These are phyloP conservation scores for Microtus oregoni DNA, from an alignment of 2,113 vertebrate genomes.

Conservation along the genomic window DNA sequence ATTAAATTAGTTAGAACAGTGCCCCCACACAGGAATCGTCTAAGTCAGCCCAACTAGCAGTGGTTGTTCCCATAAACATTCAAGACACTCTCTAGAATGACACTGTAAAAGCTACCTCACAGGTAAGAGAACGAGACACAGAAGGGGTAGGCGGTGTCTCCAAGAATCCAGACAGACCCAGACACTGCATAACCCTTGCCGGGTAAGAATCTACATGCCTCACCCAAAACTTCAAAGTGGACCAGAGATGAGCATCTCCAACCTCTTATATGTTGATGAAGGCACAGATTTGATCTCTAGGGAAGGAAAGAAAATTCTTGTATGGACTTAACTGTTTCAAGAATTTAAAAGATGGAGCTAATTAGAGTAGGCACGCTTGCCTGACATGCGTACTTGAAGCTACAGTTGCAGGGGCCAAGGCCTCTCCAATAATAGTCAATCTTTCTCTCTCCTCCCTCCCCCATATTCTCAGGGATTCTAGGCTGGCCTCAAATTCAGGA, in stretches of 20 bases:
- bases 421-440: not conserved
- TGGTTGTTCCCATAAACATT: not conserved
- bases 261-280: fast-evolving
- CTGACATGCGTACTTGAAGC: not conserved
- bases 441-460: not conserved
- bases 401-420: not conserved
- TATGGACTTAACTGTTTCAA: not conserved
- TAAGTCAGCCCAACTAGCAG: not conserved
- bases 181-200: not conserved
- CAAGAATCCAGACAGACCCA: not conserved
- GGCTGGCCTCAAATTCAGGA: not conserved
- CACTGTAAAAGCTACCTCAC: no score
- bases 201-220: not conserved
- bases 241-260: not conserved
- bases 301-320: not conserved
- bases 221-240: not conserved
- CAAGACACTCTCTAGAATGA: not conserved
- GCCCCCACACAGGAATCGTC: not conserved
- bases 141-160: not conserved
- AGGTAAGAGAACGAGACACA: not conserved
- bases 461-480: not conserved
- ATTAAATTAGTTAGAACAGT: not conserved
- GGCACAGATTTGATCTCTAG: not conserved
- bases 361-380: not conserved
- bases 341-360: slow-evolving; percentile 25